A percentile compares a stretch with the other conserved stretches of the same genome.
phyloP scores from a whole-genome alignment of 2,888 invertebrate species.

The Drosophila putrida region DNA sequence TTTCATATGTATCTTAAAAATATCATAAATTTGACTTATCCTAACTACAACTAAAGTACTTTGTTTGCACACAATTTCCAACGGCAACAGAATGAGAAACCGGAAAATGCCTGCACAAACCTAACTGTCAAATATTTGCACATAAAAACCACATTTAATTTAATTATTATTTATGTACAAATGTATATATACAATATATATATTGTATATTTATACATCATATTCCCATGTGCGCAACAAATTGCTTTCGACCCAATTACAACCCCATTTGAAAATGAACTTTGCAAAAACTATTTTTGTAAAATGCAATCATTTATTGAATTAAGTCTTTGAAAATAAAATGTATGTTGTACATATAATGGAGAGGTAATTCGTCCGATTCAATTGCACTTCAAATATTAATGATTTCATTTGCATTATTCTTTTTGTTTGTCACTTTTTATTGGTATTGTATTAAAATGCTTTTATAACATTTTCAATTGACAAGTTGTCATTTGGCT shows the following conservation, averaged over 20 bases:
- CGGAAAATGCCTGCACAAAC: background rate
- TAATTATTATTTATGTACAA: conserved; percentile 10
- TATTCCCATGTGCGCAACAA: conserved; percentile 1
- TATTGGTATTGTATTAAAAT: background rate
- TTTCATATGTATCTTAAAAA: no score
- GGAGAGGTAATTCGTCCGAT: conserved; percentile 1
- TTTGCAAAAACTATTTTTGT: conserved; percentile 6
- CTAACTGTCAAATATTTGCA: background rate
- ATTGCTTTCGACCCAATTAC: conserved; percentile 6
- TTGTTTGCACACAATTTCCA: no score
- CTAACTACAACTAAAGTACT: no score
- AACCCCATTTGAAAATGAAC: background rate
- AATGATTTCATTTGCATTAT: background rate
- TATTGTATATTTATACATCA: background rate
- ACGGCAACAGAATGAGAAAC: background rate
- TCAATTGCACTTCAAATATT: conserved; percentile 12
- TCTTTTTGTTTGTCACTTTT: background rate
- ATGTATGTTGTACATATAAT: conserved; percentile 1
- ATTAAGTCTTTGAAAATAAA: conserved; percentile 11
- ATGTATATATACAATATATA: background rate
- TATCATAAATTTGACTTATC: no score
- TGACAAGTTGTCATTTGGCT: background rate
- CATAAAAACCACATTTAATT: conserved; percentile 13
- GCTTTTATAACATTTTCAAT: background rate
- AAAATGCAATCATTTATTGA: conserved; percentile 1